A percentile compares a stretch with the other conserved stretches of the same genome.
Conservation (phyloP, 2,797 vertebrate species). For the Lycodopsis pacificus region DNA sequence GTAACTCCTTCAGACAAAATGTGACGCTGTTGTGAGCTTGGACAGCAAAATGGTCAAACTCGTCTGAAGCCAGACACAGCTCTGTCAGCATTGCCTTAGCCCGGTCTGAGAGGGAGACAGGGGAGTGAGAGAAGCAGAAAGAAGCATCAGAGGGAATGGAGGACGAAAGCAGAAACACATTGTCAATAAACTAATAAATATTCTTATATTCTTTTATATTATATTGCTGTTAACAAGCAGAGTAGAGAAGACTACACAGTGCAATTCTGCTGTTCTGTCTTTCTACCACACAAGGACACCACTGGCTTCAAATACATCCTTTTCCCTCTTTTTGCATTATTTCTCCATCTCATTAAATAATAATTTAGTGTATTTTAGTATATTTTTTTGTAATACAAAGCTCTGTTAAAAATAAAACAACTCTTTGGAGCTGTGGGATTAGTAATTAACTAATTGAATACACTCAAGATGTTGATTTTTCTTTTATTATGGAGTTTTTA, state of each 20-base stretch:
- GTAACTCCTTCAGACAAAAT: slow-evolving; percentile 95
- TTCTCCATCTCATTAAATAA: background rate
- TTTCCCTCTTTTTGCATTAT: background rate
- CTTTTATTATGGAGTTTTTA: background rate
- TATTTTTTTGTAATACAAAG: background rate
- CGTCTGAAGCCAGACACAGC: slow-evolving; percentile 89
- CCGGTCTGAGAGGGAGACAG: slow-evolving; percentile 66
- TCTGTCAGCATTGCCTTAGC: slow-evolving; percentile 91
- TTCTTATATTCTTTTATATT: background rate
- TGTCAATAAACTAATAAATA: background rate
- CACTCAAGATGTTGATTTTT: background rate
- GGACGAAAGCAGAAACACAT: background rate
- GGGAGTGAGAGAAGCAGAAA: background rate
- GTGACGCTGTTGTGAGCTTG: slow-evolving; percentile 85
- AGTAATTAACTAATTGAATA: background rate
- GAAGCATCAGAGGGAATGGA: background rate
- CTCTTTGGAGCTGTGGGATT: background rate
- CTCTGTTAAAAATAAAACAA: background rate
- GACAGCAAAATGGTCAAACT: slow-evolving; percentile 88
- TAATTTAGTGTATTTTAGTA: background rate
- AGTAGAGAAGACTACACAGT: background rate
- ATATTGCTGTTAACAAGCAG: background rate
- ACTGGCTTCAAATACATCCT: background rate
- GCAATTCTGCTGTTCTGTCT: background rate
- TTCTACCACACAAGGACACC: background rate